Conservation (phyloP, 2,113 vertebrate genomes). For the Lasiurus cinereus region DNA sequence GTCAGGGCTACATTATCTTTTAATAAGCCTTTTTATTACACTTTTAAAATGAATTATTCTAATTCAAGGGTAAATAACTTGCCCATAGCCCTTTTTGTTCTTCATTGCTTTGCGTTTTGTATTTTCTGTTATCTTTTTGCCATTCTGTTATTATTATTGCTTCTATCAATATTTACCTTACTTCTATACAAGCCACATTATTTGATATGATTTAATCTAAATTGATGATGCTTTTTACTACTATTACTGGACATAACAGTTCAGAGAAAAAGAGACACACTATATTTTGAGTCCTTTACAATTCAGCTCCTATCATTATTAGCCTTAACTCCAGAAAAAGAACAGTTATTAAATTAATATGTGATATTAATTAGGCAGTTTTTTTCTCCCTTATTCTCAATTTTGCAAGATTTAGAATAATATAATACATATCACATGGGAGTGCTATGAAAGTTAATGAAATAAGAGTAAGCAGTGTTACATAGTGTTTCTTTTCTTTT, state of each 20-base stretch:
- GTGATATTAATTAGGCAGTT: neutral
- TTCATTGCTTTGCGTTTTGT: neutral
- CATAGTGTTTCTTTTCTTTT: neutral
- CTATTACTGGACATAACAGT: neutral
- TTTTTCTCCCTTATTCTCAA: neutral
- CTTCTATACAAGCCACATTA: neutral
- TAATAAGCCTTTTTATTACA: neutral
- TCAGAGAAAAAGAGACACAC: neutral
- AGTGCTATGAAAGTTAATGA: neutral
- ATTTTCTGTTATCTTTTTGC: neutral
- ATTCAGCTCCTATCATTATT: neutral
- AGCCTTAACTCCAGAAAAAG: neutral
- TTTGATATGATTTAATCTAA: conserved; percentile 12
- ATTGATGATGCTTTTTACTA: neutral
- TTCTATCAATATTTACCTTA: neutral
- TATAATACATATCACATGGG: neutral
- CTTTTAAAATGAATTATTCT: conserved; percentile 1
- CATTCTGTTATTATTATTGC: neutral
- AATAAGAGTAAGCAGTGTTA: neutral
- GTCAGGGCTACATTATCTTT: too few relatives aligned
- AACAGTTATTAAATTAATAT: neutral
- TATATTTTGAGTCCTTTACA: neutral
- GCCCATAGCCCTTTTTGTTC: neutral
- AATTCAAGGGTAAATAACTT: neutral
- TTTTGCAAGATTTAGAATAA: conserved; percentile 7